These are phyloP conservation scores for Brachyhypopomus gauderio DNA, from an alignment of 2,113 vertebrate genomes.

Conservation along the genomic window DNA sequence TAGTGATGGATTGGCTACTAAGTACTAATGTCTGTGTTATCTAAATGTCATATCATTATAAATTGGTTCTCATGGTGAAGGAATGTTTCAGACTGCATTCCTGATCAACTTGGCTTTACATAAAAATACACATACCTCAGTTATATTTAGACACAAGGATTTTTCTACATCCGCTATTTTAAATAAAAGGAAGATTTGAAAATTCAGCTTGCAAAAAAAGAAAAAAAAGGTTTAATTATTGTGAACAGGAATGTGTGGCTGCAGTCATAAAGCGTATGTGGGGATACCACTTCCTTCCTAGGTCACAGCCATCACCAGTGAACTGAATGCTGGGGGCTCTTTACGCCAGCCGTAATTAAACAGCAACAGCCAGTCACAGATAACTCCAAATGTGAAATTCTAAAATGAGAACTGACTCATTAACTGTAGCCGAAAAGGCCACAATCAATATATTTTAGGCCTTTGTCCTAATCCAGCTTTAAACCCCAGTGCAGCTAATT, in stretches of 20 bases:
- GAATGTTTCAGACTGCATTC: too few relatives aligned
- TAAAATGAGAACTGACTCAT: conserved; percentile 44
- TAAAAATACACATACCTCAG: too few relatives aligned
- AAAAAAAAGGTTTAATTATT: conserved; percentile 40
- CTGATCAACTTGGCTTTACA: too few relatives aligned
- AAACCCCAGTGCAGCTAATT: conserved; percentile 53
- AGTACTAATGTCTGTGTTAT: too few relatives aligned
- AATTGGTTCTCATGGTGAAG: too few relatives aligned
- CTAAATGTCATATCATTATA: too few relatives aligned
- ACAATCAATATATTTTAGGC: conserved; percentile 48
- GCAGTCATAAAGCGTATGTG: conserved; percentile 18
- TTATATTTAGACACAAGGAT: not conserved
- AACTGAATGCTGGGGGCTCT: conserved; percentile 34
- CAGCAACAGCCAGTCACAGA: conserved; percentile 37
- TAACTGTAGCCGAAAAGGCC: conserved; percentile 40
- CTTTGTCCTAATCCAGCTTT: conserved; percentile 51
- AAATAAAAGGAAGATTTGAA: conserved; percentile 2
- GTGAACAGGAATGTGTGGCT: conserved; percentile 26
- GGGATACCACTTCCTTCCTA: conserved; percentile 40
- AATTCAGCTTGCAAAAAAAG: conserved; percentile 20
- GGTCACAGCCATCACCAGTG: conserved; percentile 13
- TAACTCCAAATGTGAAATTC: conserved; percentile 51
- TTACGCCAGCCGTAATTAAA: conserved; percentile 55
- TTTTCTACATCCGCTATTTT: not conserved
- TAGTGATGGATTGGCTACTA: too few relatives aligned